phyloP scores from a whole-genome alignment of 53 echinoderm and acorn worm species.

The Astropecten irregularis region DNA sequence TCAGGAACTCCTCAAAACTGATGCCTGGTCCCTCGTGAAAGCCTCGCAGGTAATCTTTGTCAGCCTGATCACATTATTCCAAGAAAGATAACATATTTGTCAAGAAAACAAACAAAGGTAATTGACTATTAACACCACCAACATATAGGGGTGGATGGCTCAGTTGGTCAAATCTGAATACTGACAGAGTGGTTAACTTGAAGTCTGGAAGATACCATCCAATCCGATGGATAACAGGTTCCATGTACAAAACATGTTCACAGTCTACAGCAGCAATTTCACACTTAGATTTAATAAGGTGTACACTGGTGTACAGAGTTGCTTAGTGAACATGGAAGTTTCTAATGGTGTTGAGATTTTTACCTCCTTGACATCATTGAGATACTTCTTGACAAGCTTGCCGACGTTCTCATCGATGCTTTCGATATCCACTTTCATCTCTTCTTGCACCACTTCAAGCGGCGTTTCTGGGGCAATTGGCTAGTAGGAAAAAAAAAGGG shows the following conservation, averaged over 20 bases:
- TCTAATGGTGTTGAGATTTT: neutral
- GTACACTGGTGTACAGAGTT: neutral
- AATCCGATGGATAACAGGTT: no score
- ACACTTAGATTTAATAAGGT: no score
- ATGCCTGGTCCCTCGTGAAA: constrained; percentile 52
- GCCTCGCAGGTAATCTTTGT: constrained; percentile 41
- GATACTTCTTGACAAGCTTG: constrained; percentile 15
- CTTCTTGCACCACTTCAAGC: constrained; percentile 3
- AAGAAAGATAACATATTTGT: no score
- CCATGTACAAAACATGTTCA: no score
- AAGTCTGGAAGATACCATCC: no score
- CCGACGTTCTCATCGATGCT: constrained; percentile 38
- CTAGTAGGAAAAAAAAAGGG: neutral
- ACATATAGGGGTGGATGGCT: no score
- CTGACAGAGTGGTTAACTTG: no score
- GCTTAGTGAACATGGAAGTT: neutral
- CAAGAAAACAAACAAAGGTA: no score
- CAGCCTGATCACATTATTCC: neutral
- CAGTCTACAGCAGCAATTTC: no score
- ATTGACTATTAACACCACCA: no score
- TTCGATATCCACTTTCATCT: neutral
- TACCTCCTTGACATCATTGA: constrained; percentile 45
- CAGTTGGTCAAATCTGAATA: no score
- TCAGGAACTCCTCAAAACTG: constrained; percentile 56
- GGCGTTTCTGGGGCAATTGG: neutral